These are phyloP conservation scores for Spodoptera littoralis DNA, from an alignment of 2,888 invertebrate genomes.

Conservation along the genomic window DNA sequence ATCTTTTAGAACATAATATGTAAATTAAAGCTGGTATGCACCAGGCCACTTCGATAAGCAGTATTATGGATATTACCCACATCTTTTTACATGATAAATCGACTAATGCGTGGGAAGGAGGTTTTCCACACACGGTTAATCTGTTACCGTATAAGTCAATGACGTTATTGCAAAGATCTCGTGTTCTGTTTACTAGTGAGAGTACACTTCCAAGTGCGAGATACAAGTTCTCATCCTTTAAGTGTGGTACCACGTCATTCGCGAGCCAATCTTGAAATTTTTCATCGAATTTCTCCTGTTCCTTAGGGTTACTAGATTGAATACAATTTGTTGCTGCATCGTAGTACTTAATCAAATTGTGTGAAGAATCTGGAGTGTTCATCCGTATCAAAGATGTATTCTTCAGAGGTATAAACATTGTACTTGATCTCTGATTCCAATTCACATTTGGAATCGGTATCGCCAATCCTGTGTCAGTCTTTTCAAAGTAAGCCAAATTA, in stretches of 20 bases:
- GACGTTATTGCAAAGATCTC: conserved; percentile 38
- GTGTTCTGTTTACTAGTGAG: conserved; percentile 69
- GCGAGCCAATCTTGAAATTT: conserved; percentile 88
- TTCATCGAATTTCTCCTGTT: conserved; percentile 81
- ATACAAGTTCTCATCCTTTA: conserved; percentile 90
- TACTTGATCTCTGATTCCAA: conserved; percentile 83
- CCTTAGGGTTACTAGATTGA: conserved; percentile 68
- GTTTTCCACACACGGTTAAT: background rate
- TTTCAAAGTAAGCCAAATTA: conserved; percentile 72
- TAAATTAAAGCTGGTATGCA: conserved; percentile 71
- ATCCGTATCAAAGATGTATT: conserved; percentile 69
- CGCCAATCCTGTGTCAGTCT: conserved; percentile 62
- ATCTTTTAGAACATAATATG: conserved; percentile 54
- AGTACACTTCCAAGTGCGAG: conserved; percentile 87
- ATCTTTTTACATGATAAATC: conserved; percentile 68
- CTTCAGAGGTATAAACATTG: conserved; percentile 90
- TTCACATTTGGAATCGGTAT: conserved; percentile 90
- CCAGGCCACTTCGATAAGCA: conserved; percentile 77
- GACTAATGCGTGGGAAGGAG: conserved; percentile 15
- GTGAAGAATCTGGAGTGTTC: conserved; percentile 64
- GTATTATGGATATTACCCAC: conserved; percentile 66
- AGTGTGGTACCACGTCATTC: conserved; percentile 84
- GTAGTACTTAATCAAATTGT: conserved; percentile 88
- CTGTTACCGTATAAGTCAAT: conserved; percentile 35
- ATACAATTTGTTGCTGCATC: conserved; percentile 87